A percentile compares a stretch with the other conserved stretches of the same genome.
Conservation (phyloP, 2,797 vertebrate species). For the Pempheris klunzingeri region DNA sequence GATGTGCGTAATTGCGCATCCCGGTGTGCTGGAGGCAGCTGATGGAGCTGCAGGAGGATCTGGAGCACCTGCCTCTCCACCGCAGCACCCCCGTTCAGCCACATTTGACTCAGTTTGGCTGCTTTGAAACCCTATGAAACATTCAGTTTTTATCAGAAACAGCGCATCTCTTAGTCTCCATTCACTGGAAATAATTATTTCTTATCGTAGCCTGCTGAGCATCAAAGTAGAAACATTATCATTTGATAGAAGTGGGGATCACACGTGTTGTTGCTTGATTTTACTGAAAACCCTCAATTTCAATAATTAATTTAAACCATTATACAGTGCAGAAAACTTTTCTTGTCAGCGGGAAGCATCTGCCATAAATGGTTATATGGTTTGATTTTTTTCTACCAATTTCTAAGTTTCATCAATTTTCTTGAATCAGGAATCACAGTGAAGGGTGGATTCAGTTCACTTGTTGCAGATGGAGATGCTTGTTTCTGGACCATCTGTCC, state of each 20-base stretch:
- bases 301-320: accelerated
- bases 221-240: not conserved
- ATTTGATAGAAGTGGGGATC: not conserved
- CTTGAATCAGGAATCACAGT: not conserved
- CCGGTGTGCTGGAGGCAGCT: slow-evolving; percentile 48
- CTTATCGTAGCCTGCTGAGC: not conserved
- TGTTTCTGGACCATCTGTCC: not conserved
- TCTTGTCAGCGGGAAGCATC: not conserved
- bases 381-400: not conserved
- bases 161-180: not conserved
- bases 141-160: not conserved
- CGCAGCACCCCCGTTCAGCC: not conserved
- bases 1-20: slow-evolving; percentile 57
- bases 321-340: not conserved
- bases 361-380: not conserved
- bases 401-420: not conserved
- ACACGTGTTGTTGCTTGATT: not conserved
- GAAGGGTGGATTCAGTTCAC: not conserved
- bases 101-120: not conserved
- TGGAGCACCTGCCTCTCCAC: slow-evolving; percentile 46
- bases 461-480: not conserved
- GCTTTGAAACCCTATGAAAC: not conserved
- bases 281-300: not conserved
- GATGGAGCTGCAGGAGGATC: slow-evolving; percentile 24
- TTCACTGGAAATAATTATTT: not conserved